Base-by-base conservation (phyloP, 1,140 invertebrate species). In the Drosophila orena region DNA sequence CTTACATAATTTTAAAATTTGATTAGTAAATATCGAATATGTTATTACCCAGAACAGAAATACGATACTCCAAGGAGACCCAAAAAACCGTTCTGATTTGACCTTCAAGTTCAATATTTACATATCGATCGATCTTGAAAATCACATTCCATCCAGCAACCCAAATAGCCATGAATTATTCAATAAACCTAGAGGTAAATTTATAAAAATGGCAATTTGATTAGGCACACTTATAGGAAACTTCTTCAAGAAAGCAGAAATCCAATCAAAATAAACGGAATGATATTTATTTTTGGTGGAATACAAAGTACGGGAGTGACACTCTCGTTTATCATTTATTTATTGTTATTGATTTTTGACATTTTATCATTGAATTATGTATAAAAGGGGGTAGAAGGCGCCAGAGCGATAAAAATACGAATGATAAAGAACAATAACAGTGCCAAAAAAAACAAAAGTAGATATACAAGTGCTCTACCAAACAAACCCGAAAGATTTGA, bases 271-370 rank as follows among this genome's bases (percentile, higher is more conserved):
- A 47, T 38, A 77, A 57, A 46, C 44, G 43, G 37, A 71, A 50
- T 52, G 53, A 49, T 49, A 70, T 55, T 77, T 59, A 44, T 53
- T 53, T 68, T 76, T 71, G 60, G 34, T 47, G 61, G 73, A 77
- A 86, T 88, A 83, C 83, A 88, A 88, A 88, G 83, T 88, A 81
- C 78, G 69, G 56, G 57, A 68, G 60, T 80, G 44, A 70, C 69
- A 76, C 75, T 81, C 78, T 88, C 84, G 79, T 88, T 84, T 84
- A 84, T 85, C 80, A 78, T 85, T 89, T 88, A 88, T 88, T 88
- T 88, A 88, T 88, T 89, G 79, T 89, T 88, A 88, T 83, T 88
- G 84, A 88, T 88, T 88, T 89, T 88, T 88, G 83, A 88, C 83
- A 88, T 88, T 88, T 89, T 89, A 89, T 88, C 83, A 88, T 88